A percentile compares a stretch with the other conserved stretches of the same genome.
Conservation (phyloP, 2,888 invertebrate genomes). For the Andrena praecox region DNA sequence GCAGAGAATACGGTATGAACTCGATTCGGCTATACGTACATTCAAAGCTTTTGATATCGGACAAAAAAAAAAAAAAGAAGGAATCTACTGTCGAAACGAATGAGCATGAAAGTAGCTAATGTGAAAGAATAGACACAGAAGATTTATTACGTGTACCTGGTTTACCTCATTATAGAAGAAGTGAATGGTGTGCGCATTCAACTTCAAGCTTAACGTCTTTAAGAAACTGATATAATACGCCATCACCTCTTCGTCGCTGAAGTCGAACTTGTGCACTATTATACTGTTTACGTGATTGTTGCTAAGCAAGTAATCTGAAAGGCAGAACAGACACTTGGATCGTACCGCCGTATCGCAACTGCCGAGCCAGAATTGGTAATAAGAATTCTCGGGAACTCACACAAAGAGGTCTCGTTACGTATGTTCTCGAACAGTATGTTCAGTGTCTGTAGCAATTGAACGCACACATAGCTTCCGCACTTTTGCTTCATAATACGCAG, state of each 20-base stretch:
- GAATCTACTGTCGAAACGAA: conserved; percentile 26
- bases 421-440: conserved; percentile 99
- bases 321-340: conserved; percentile 49
- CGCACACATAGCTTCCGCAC: conserved; percentile 98
- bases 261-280: conserved; percentile 99
- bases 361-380: neutral
- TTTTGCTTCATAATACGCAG: conserved; percentile 98
- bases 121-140: conserved; percentile 62
- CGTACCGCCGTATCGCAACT: neutral
- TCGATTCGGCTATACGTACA: conserved; percentile 12
- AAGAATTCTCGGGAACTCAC: conserved; percentile 88
- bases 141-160: conserved; percentile 74
- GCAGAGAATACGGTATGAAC: conserved; percentile 23
- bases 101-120: conserved; percentile 48
- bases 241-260: conserved; percentile 99
- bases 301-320: conserved; percentile 98
- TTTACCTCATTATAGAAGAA: conserved; percentile 99
- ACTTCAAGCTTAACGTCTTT: conserved; percentile 98
- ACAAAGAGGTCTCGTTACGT: conserved; percentile 98
- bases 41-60: conserved; percentile 20
- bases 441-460: conserved; percentile 98
- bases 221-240: conserved; percentile 99
- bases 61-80: neutral
- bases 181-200: conserved; percentile 99
- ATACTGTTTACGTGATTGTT: conserved; percentile 99